Evolutionary conservation across 2,888 invertebrate genomes (phyloP).

Genomic region (Xanthorhoe spadicearia): DNA sequence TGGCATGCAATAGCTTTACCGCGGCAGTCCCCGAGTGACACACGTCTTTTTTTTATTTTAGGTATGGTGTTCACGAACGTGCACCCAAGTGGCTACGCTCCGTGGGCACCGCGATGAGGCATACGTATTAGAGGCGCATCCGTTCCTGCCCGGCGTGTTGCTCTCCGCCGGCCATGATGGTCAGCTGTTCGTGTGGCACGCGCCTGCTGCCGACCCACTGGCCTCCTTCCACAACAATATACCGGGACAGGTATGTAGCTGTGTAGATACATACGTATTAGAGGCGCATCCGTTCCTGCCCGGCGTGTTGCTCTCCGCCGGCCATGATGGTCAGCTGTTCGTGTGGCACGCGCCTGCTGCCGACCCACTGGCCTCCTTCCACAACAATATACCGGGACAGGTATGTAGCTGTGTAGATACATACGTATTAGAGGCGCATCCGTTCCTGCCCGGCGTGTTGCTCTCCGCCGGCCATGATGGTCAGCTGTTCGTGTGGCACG

Average conservation of each 20-base stretch:
- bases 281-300: slow-evolving; percentile 86
- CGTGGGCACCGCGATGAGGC: slow-evolving; percentile 96
- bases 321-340: slow-evolving; percentile 97
- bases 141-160: slow-evolving; percentile 91
- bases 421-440: slow-evolving; percentile 93
- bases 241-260: slow-evolving; percentile 81
- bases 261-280: slow-evolving; percentile 89
- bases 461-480: slow-evolving; percentile 99
- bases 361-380: slow-evolving; percentile 84
- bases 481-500: slow-evolving; percentile 93
- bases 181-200: slow-evolving; percentile 93
- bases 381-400: slow-evolving; percentile 90
- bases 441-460: slow-evolving; percentile 86
- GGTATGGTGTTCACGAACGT: slow-evolving; percentile 64
- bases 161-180: slow-evolving; percentile 99
- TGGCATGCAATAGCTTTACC: too few species aligned
- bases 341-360: slow-evolving; percentile 89
- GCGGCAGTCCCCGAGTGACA: too few species aligned
- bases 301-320: slow-evolving; percentile 94
- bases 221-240: slow-evolving; percentile 90
- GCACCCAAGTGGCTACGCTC: slow-evolving; percentile 86
- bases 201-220: slow-evolving; percentile 70
- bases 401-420: slow-evolving; percentile 57
- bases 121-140: slow-evolving; percentile 97
- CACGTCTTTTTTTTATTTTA: too few species aligned